Conservation (phyloP, 2,888 invertebrate genomes). For the Nomada ruficornis region DNA sequence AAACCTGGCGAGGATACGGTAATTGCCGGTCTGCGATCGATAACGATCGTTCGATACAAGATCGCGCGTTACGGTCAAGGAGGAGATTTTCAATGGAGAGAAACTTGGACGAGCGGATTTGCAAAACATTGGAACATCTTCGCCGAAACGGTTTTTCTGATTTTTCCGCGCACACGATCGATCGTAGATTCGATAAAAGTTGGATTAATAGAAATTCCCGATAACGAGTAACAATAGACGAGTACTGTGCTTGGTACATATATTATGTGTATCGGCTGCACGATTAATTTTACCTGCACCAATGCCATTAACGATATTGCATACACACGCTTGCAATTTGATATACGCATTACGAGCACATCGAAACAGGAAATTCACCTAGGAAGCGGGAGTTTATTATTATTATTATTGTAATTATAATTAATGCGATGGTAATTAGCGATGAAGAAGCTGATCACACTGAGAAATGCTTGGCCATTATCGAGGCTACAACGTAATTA, state of each 20-base stretch:
- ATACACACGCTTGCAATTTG: too few species aligned
- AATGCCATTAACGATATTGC: too few species aligned
- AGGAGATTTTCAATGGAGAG: slow-evolving; percentile 3
- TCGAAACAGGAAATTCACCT: background rate
- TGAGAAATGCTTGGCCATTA: slow-evolving; percentile 10
- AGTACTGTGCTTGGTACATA: too few species aligned
- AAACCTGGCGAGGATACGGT: slow-evolving; percentile 48
- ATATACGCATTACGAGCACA: slow-evolving; percentile 3
- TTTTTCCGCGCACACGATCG: background rate
- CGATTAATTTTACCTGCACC: too few species aligned
- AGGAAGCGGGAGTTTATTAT: background rate
- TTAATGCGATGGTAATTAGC: slow-evolving; percentile 15
- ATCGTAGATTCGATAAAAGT: slow-evolving; percentile 14
- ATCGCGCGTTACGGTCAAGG: slow-evolving; percentile 16
- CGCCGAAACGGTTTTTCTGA: background rate
- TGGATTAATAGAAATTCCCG: slow-evolving; percentile 27
- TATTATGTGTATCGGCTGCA: too few species aligned
- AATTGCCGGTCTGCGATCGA: slow-evolving; percentile 57
- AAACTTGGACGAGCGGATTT: slow-evolving; percentile 33
- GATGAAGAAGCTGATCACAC: background rate
- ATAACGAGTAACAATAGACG: background rate
- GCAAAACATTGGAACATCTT: slow-evolving; percentile 7
- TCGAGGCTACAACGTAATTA: slow-evolving; percentile 40
- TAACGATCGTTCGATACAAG: slow-evolving; percentile 62
- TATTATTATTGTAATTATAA: background rate